Evolutionary conservation across 2,113 vertebrate genomes (phyloP).

Genomic region (Quiscalus mexicanus): DNA sequence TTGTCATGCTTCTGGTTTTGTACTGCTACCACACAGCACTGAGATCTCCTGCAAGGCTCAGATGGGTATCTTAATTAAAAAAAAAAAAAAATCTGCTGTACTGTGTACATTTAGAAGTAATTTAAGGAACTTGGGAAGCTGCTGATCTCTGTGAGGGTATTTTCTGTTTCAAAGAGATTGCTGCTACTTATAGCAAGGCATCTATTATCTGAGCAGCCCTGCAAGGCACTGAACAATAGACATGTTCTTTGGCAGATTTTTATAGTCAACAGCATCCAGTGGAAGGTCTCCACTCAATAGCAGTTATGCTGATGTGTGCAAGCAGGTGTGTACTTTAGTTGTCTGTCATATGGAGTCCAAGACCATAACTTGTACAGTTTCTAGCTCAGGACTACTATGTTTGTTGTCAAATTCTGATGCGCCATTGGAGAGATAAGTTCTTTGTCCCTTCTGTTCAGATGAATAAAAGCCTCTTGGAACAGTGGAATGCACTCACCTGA

Average conservation of each 20-base stretch:
- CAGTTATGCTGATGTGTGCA: not conserved
- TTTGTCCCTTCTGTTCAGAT: not conserved
- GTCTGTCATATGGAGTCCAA: not conserved
- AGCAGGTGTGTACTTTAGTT: not conserved
- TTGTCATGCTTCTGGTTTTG: not conserved
- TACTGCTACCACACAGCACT: not conserved
- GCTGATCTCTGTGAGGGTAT: not conserved
- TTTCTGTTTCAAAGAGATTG: not conserved
- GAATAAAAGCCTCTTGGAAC: not conserved
- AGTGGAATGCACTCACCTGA: not conserved
- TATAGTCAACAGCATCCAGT: not conserved
- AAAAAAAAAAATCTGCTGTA: not conserved
- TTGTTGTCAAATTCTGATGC: not conserved
- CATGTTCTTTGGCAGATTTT: slow-evolving; percentile 18
- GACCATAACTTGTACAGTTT: not conserved
- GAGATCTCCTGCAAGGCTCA: slow-evolving; percentile 1
- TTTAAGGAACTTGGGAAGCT: slow-evolving; percentile 33
- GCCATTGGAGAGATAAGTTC: not conserved
- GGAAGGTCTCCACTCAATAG: not conserved
- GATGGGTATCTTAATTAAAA: slow-evolving; percentile 9
- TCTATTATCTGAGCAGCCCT: slow-evolving; percentile 10
- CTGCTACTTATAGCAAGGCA: slow-evolving; percentile 46
- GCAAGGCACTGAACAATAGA: slow-evolving; percentile 29
- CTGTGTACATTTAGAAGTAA: slow-evolving; percentile 6
- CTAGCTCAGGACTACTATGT: not conserved